These are phyloP conservation scores for Hirtodrosophila confusa DNA, from an alignment of 2,888 invertebrate species.

Conservation along the genomic window DNA sequence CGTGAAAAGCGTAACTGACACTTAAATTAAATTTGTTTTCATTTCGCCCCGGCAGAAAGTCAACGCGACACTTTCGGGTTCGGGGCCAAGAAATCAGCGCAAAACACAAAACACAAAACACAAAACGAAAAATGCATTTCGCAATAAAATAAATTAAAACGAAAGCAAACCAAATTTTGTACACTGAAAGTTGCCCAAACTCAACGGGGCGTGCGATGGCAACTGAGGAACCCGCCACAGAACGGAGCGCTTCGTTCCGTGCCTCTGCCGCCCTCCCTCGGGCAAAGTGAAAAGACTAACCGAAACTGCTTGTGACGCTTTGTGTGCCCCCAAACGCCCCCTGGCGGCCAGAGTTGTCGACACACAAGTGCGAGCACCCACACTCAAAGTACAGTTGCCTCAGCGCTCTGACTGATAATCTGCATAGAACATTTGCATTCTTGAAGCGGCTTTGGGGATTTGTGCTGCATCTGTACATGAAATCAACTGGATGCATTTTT, in stretches of 20 bases:
- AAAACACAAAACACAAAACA: slow-evolving; percentile 25
- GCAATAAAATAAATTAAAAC: slow-evolving; percentile 72
- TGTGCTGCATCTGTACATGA: no score
- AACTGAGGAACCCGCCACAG: slow-evolving; percentile 11
- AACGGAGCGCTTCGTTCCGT: no score
- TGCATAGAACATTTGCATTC: slow-evolving; percentile 27
- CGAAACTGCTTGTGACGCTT: slow-evolving; percentile 46
- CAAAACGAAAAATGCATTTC: slow-evolving; percentile 59
- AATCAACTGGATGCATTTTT: no score
- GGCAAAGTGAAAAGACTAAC: slow-evolving; percentile 44
- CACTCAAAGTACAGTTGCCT: neutral
- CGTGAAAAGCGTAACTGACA: slow-evolving; percentile 76
- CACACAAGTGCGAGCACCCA: slow-evolving; percentile 22
- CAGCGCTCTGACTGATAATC: slow-evolving; percentile 21
- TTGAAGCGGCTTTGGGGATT: no score
- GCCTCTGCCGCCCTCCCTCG: neutral
- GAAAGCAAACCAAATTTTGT: slow-evolving; percentile 70
- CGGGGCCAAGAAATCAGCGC: slow-evolving; percentile 58
- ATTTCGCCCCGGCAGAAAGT: slow-evolving; percentile 58
- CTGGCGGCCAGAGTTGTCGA: slow-evolving; percentile 44
- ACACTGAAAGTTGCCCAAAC: slow-evolving; percentile 54
- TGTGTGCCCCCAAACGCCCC: slow-evolving; percentile 49
- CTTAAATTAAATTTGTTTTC: slow-evolving; percentile 77
- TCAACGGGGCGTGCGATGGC: slow-evolving; percentile 56
- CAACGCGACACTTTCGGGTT: slow-evolving; percentile 71